Evolutionary conservation across 2,113 vertebrate species (phyloP).

Genomic region (Mustelus asterias): DNA sequence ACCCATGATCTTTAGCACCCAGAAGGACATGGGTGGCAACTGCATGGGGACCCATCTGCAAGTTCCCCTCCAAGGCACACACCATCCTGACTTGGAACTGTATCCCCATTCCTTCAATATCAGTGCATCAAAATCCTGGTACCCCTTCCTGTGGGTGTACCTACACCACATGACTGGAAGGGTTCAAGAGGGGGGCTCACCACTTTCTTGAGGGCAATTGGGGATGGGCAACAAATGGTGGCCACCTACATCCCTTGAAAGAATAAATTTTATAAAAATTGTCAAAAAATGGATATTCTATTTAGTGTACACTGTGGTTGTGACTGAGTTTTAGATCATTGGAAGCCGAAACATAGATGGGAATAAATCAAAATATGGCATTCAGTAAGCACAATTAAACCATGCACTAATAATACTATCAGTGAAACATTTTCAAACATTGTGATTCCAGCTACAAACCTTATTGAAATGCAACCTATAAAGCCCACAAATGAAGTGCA

Average conservation of each 20-base stretch:
- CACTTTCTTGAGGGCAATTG: not conserved
- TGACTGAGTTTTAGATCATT: not conserved
- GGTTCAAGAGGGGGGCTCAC: not conserved
- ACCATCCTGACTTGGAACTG: not conserved
- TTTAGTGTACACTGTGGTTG: not conserved
- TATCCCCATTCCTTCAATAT: not conserved
- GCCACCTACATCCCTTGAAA: not conserved
- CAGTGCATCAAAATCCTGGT: too few species aligned
- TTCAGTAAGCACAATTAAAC: not conserved
- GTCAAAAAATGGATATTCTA: not conserved
- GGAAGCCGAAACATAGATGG: not conserved
- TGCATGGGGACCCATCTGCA: not conserved
- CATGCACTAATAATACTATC: not conserved
- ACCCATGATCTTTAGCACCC: not conserved
- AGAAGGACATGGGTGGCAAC: not conserved
- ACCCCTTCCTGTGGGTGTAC: not conserved
- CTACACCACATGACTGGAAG: not conserved
- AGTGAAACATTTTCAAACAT: not conserved
- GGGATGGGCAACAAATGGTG: not conserved
- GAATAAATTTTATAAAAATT: not conserved
- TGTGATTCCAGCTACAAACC: not conserved
- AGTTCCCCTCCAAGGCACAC: not conserved
- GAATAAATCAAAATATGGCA: not conserved
- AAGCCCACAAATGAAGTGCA: not conserved
- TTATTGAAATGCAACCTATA: slow-evolving; percentile 22